Conservation (phyloP, 2,797 vertebrate species). For the Luscinia megarhynchos region DNA sequence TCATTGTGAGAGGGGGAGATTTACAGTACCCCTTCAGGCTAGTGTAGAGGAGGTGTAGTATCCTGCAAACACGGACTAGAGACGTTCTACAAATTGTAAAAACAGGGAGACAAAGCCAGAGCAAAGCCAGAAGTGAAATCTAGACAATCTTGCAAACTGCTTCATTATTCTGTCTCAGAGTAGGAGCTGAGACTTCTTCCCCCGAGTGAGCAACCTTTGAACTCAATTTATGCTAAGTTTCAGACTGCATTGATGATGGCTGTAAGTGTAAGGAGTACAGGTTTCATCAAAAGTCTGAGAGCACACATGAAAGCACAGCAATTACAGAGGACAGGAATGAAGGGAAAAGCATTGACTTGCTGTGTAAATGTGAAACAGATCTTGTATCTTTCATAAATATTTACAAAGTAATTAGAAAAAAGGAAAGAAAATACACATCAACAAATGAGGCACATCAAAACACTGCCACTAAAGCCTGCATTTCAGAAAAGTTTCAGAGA, state of each 20-base stretch:
- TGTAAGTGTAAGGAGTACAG: not conserved
- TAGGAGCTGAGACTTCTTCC: not conserved
- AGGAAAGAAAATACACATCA: constrained; percentile 44
- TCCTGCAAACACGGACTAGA: constrained; percentile 12
- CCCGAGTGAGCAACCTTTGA: not conserved
- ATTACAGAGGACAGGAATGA: constrained; percentile 14
- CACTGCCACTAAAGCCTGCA: constrained; percentile 54
- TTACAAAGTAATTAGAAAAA: constrained; percentile 55
- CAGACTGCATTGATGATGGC: not conserved
- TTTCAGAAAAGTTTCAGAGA: constrained; percentile 64
- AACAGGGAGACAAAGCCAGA: constrained; percentile 11
- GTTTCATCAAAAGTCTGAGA: not conserved
- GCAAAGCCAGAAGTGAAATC: constrained; percentile 27
- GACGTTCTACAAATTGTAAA: constrained; percentile 48
- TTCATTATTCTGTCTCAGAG: not conserved
- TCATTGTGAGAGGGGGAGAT: not conserved
- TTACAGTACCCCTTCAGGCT: constrained; percentile 52
- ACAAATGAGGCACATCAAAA: constrained; percentile 67
- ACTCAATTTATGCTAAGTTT: not conserved
- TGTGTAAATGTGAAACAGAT: constrained; percentile 35
- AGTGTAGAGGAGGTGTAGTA: constrained; percentile 24
- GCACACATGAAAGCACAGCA: constrained; percentile 18
- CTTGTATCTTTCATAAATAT: constrained; percentile 61
- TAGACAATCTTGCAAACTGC: not conserved
- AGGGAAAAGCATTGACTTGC: not conserved